phyloP scores from a whole-genome alignment of 2,113 vertebrate genomes.

The Leucosticte australis region DNA sequence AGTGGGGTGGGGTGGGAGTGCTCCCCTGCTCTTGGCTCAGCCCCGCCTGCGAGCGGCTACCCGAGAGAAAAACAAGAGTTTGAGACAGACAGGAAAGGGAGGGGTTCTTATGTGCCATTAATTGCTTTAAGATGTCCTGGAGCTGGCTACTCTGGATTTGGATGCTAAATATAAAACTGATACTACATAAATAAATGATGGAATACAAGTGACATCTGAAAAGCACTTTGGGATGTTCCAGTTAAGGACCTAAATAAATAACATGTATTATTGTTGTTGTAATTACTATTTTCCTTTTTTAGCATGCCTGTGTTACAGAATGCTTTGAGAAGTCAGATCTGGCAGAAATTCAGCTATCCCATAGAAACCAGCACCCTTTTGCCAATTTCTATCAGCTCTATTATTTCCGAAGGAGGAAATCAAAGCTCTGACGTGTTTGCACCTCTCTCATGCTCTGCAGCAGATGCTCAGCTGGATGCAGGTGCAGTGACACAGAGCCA shows the following conservation, averaged over 20 bases:
- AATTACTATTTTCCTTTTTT: background rate
- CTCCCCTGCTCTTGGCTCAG: background rate
- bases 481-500: background rate
- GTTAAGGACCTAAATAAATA: slow-evolving; percentile 36
- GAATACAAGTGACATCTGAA: slow-evolving; percentile 35
- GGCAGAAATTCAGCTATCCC: background rate
- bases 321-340: background rate
- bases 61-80: slow-evolving; percentile 18
- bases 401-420: background rate
- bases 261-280: background rate
- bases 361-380: background rate
- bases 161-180: slow-evolving; percentile 42
- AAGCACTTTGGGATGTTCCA: slow-evolving; percentile 12
- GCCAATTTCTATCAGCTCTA: background rate
- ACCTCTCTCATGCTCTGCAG: background rate
- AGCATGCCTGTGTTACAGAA: background rate
- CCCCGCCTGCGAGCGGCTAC: background rate
- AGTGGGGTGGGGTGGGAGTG: background rate
- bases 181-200: slow-evolving; percentile 55
- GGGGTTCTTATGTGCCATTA: background rate
- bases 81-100: slow-evolving; percentile 48
- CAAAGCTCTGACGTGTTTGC: background rate
- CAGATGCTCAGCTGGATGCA: background rate
- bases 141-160: background rate
- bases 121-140: slow-evolving; percentile 50